phyloP scores from a whole-genome alignment of 2,113 vertebrate species.

The Aix galericulata region DNA sequence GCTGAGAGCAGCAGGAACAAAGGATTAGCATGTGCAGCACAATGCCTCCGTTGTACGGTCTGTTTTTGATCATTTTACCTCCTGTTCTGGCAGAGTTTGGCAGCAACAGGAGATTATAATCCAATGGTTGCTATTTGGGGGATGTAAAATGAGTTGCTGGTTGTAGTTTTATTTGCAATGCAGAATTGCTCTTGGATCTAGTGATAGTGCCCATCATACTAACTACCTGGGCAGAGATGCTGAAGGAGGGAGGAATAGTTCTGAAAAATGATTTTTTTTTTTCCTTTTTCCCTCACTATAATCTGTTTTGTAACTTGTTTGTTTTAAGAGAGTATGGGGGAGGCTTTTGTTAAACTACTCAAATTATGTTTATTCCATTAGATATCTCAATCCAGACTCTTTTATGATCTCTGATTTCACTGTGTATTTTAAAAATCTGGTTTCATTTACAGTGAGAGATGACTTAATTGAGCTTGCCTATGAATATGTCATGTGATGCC shows the following conservation, averaged over 20 bases:
- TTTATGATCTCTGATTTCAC: constrained; percentile 29
- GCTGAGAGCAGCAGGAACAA: not conserved
- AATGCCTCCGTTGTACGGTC: not conserved
- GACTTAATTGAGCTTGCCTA: constrained; percentile 19
- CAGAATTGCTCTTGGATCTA: not conserved
- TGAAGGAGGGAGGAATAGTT: not conserved
- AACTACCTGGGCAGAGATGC: not conserved
- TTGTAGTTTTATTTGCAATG: not conserved
- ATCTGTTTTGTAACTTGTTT: not conserved
- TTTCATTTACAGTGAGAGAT: constrained; percentile 12
- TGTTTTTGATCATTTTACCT: not conserved
- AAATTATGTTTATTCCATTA: not conserved
- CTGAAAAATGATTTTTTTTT: not conserved
- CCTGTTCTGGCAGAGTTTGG: not conserved
- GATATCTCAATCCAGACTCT: not conserved
- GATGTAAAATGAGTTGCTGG: not conserved
- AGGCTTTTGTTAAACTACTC: not conserved
- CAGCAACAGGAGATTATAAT: not conserved
- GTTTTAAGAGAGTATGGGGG: not conserved
- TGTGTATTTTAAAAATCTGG: constrained; percentile 20
- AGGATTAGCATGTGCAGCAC: not conserved
- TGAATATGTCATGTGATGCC: constrained; percentile 9
- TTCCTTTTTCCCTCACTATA: not conserved
- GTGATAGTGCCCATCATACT: not conserved
- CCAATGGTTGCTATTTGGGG: not conserved